Evolutionary conservation across 1,140 invertebrate species (phyloP).

Genomic region (Papilio polyxenes): DNA sequence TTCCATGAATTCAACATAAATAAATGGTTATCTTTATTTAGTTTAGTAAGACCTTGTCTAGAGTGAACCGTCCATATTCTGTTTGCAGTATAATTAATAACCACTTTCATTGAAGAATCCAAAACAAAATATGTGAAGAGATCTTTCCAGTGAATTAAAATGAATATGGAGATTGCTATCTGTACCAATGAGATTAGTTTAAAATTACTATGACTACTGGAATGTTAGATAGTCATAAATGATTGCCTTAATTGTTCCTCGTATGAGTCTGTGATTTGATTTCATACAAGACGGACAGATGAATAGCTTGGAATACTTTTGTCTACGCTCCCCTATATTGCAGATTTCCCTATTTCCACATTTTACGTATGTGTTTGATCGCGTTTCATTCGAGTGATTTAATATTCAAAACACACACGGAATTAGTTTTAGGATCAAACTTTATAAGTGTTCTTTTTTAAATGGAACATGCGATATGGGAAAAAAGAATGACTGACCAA

Average conservation of each 20-base stretch:
- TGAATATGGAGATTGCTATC: constrained; percentile 43
- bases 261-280: constrained; percentile 57
- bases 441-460: neutral
- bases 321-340: constrained; percentile 18
- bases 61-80: too few relatives aligned
- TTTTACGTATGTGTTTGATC: constrained; percentile 27
- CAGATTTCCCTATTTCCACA: constrained; percentile 33
- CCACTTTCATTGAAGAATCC: too few relatives aligned
- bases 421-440: constrained; percentile 23
- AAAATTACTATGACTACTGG: neutral
- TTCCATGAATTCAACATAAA: too few relatives aligned
- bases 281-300: constrained; percentile 55
- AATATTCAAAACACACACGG: constrained; percentile 15
- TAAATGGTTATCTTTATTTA: too few relatives aligned
- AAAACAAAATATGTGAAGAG: neutral
- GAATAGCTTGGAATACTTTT: constrained; percentile 52
- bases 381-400: constrained; percentile 13
- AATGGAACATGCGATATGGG: neutral
- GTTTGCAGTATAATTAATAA: neutral
- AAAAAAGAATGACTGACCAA: too few relatives aligned
- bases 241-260: constrained; percentile 53
- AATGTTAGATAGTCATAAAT: constrained; percentile 37
- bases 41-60: too few relatives aligned
- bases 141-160: constrained; percentile 40
- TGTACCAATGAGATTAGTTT: neutral